Evolutionary conservation across 30 jellyfish, hydroid and myxozoan genomes (phyloP).

Genomic region (Mastigias papua): DNA sequence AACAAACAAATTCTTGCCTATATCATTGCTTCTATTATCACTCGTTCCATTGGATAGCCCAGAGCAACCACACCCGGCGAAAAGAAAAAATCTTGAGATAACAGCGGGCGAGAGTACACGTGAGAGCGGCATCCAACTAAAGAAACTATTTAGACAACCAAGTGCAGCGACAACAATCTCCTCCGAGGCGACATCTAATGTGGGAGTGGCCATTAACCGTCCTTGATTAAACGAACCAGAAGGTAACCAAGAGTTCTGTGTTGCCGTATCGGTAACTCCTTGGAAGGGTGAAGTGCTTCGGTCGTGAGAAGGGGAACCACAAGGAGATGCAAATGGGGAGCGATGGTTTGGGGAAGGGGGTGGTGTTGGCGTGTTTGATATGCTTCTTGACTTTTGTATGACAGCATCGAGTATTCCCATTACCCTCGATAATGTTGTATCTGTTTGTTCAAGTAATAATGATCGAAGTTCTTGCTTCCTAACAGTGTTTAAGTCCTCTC

Average conservation of each 20-base stretch:
- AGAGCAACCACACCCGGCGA: slow-evolving; percentile 83
- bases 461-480: slow-evolving; percentile 77
- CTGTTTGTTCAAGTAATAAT: slow-evolving; percentile 73
- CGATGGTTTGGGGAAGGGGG: slow-evolving; percentile 95
- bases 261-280: background rate
- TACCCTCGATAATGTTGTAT: slow-evolving; percentile 62
- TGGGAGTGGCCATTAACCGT: slow-evolving; percentile 1
- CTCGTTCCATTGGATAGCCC: slow-evolving; percentile 49
- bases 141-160: slow-evolving; percentile 79
- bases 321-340: slow-evolving; percentile 89
- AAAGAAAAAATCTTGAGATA: slow-evolving; percentile 75
- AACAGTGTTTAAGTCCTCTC: slow-evolving; percentile 89
- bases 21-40: slow-evolving; percentile 64
- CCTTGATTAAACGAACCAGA: slow-evolving; percentile 40
- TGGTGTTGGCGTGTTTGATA: slow-evolving; percentile 81
- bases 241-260: slow-evolving; percentile 34
- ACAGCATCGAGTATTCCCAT: slow-evolving; percentile 77
- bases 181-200: slow-evolving; percentile 75
- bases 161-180: slow-evolving; percentile 82
- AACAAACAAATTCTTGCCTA: slow-evolving; percentile 69
- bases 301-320: slow-evolving; percentile 63
- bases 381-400: slow-evolving; percentile 49
- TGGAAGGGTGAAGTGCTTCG: slow-evolving; percentile 60
- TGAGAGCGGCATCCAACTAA: slow-evolving; percentile 92
- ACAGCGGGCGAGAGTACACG: slow-evolving; percentile 73